Evolutionary conservation across 2,113 vertebrate genomes (phyloP).

Genomic region (Myotis lucifugus): DNA sequence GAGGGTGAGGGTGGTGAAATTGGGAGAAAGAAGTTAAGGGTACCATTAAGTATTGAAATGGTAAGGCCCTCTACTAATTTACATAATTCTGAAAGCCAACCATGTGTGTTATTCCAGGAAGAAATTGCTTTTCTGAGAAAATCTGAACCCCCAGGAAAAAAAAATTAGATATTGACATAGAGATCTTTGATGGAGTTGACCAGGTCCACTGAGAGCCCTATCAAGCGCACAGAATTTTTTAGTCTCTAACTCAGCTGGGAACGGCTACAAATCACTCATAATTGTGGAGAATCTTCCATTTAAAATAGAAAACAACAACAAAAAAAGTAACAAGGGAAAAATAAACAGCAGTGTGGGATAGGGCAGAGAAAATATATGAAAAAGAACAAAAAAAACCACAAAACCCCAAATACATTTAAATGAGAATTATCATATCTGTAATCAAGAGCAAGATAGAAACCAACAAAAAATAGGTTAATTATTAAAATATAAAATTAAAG

Average conservation of each 20-base stretch:
- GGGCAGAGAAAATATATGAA: background rate
- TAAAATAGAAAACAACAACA: background rate
- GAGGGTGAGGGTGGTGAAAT: background rate
- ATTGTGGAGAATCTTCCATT: background rate
- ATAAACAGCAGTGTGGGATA: background rate
- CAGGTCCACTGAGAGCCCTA: accelerated
- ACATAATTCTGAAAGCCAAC: background rate
- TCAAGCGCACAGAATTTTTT: background rate
- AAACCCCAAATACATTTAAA: background rate
- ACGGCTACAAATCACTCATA: background rate
- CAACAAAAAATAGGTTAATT: background rate
- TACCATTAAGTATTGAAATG: background rate
- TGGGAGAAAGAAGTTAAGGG: background rate
- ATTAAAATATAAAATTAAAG: background rate
- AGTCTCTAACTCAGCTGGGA: background rate
- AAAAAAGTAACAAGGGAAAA: background rate
- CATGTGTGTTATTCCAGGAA: accelerated
- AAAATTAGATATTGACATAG: background rate
- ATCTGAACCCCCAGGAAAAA: background rate
- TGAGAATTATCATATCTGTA: background rate
- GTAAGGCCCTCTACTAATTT: background rate
- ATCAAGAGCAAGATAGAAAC: background rate
- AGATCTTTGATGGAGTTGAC: background rate
- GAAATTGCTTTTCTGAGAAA: background rate
- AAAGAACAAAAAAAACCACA: too few species aligned